Evolutionary conservation across 2,888 invertebrate species (phyloP).

Genomic region (Melangyna quadrimaculata): DNA sequence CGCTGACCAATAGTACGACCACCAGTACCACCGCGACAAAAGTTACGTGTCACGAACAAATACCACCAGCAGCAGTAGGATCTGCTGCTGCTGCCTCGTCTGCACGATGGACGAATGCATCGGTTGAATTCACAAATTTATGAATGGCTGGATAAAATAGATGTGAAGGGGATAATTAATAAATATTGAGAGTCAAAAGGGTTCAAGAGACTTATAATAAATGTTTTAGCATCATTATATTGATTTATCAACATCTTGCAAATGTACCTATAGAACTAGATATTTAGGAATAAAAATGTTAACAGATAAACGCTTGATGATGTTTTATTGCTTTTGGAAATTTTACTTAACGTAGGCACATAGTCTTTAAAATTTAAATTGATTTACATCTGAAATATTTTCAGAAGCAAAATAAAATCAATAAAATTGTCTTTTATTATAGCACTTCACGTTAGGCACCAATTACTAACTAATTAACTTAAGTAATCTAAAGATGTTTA

Average conservation of each 20-base stretch:
- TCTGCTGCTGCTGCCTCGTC: background rate
- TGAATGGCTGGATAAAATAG: background rate
- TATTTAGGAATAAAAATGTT: slow-evolving; percentile 54
- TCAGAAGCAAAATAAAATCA: no score
- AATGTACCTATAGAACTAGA: slow-evolving; percentile 50
- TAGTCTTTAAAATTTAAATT: no score
- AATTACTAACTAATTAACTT: no score
- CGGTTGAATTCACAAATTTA: slow-evolving; percentile 53
- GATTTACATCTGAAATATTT: no score
- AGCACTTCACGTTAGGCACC: no score
- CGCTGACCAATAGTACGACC: slow-evolving; percentile 74
- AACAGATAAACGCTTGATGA: background rate
- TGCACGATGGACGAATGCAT: slow-evolving; percentile 20
- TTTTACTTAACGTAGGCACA: no score
- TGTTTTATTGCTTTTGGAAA: background rate
- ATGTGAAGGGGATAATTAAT: background rate
- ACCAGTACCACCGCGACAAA: slow-evolving; percentile 59
- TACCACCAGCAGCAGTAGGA: slow-evolving; percentile 2
- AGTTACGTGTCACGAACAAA: slow-evolving; percentile 56
- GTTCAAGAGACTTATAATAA: background rate
- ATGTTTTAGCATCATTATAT: slow-evolving; percentile 12
- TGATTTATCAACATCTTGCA: slow-evolving; percentile 8
- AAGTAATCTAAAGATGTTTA: no score
- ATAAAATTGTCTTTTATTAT: no score
- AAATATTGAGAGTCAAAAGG: background rate